phyloP scores from a whole-genome alignment of 2,888 invertebrate species.

The Sycophila texana region DNA sequence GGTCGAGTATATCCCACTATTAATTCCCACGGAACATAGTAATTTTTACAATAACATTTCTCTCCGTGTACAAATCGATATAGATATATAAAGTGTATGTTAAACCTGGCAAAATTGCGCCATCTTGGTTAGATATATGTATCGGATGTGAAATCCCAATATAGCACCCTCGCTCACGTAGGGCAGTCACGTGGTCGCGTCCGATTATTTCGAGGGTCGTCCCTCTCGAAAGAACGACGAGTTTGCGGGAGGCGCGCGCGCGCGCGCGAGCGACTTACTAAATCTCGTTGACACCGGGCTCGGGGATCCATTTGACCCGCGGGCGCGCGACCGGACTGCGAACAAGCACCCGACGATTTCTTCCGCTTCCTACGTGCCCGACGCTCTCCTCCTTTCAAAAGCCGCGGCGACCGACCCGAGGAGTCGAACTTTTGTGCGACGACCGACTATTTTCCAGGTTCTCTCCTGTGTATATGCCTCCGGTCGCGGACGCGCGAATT shows the following conservation, averaged over 20 bases:
- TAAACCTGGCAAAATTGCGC: too few relatives aligned
- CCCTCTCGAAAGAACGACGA: constrained; percentile 3
- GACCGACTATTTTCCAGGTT: too few relatives aligned
- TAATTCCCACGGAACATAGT: too few relatives aligned
- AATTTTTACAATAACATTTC: too few relatives aligned
- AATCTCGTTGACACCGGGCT: constrained; percentile 60
- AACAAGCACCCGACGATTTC: constrained; percentile 2
- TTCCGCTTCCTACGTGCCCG: neutral
- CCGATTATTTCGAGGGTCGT: constrained; percentile 50
- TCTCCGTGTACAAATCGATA: too few relatives aligned
- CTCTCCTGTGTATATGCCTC: too few relatives aligned
- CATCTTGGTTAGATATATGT: too few relatives aligned
- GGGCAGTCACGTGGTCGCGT: constrained; percentile 45
- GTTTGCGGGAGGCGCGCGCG: constrained; percentile 24
- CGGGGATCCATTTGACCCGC: constrained; percentile 54
- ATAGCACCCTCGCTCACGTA: constrained; percentile 39
- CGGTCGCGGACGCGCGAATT: too few relatives aligned
- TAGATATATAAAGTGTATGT: too few relatives aligned
- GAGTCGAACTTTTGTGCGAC: too few relatives aligned
- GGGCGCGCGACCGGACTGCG: constrained; percentile 49
- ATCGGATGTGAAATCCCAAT: too few relatives aligned
- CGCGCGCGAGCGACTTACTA: constrained; percentile 45
- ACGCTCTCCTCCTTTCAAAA: constrained; percentile 30
- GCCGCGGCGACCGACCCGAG: neutral
- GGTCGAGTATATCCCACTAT: too few relatives aligned